Conservation (phyloP, 1,140 invertebrate species). For the Theocolax elegans region DNA sequence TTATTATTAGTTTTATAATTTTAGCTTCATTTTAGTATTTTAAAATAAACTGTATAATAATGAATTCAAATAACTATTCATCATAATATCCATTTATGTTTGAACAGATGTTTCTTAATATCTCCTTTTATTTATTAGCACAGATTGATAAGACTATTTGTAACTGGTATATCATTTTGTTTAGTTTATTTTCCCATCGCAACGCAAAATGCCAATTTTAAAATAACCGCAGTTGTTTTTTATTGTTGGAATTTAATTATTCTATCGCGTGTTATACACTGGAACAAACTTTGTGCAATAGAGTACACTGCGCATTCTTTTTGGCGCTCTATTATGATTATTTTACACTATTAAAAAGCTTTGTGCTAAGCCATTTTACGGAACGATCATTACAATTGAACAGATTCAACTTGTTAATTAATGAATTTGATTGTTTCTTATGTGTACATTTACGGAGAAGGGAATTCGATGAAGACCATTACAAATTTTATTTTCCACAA, state of each 20-base stretch:
- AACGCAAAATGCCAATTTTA: neutral
- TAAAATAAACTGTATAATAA: too few relatives aligned
- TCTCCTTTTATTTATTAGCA: too few relatives aligned
- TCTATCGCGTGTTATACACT: neutral
- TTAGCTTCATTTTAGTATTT: too few relatives aligned
- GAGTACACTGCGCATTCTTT: neutral
- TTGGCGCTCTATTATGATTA: neutral
- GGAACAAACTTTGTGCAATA: conserved; percentile 7
- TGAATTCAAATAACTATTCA: too few relatives aligned
- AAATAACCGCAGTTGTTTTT: neutral
- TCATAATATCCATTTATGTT: too few relatives aligned
- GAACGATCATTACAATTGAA: neutral
- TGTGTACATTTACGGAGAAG: too few relatives aligned
- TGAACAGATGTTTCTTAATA: too few relatives aligned
- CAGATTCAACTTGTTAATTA: neutral
- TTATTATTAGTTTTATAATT: conserved; percentile 8
- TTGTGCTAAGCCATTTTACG: conserved; percentile 18
- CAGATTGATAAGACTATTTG: too few relatives aligned
- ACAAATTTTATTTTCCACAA: too few relatives aligned
- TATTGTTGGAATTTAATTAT: neutral
- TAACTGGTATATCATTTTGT: too few relatives aligned
- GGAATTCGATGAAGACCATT: too few relatives aligned
- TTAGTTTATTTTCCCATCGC: too few relatives aligned
- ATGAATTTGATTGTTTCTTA: neutral
- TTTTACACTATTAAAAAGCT: neutral